Conservation (phyloP, 2,797 vertebrate genomes). For the Melanotaenia pygmaea region DNA sequence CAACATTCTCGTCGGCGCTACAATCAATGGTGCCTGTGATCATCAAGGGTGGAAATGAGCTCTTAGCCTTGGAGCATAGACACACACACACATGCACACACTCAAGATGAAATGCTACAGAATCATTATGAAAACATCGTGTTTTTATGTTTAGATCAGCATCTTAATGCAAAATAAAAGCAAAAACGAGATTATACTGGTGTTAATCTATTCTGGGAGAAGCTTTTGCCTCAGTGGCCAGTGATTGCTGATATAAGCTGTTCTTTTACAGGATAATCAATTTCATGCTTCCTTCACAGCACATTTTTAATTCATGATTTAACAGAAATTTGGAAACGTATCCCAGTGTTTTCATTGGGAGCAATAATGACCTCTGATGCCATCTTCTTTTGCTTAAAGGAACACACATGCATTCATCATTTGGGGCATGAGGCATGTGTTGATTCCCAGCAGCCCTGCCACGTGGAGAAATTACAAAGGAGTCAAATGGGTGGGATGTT, state of each 20-base stretch:
- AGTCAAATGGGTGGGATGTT: conserved; percentile 23
- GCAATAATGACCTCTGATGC: conserved; percentile 36
- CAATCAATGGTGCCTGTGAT: conserved; percentile 81
- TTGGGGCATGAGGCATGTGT: conserved; percentile 24
- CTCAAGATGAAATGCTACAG: conserved; percentile 36
- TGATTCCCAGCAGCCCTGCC: conserved; percentile 20
- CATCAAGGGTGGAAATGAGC: conserved; percentile 79
- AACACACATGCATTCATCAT: conserved; percentile 30
- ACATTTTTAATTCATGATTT: conserved; percentile 49
- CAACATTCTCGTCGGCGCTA: conserved; percentile 74
- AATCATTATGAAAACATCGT: conserved; percentile 67
- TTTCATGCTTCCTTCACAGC: conserved; percentile 61
- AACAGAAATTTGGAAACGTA: conserved; percentile 27
- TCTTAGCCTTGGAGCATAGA: conserved; percentile 68
- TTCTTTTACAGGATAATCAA: conserved; percentile 60
- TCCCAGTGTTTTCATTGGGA: conserved; percentile 18
- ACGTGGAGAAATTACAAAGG: conserved; percentile 9
- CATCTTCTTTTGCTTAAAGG: conserved; percentile 21
- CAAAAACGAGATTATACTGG: conserved; percentile 33
- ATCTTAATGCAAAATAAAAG: conserved; percentile 53
- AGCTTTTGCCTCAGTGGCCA: conserved; percentile 32
- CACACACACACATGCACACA: conserved; percentile 33
- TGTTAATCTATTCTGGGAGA: conserved; percentile 47
- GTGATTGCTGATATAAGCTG: conserved; percentile 55
- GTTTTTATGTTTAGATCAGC: conserved; percentile 49